phyloP scores from a whole-genome alignment of 2,888 invertebrate genomes.

The Sipha maydis region DNA sequence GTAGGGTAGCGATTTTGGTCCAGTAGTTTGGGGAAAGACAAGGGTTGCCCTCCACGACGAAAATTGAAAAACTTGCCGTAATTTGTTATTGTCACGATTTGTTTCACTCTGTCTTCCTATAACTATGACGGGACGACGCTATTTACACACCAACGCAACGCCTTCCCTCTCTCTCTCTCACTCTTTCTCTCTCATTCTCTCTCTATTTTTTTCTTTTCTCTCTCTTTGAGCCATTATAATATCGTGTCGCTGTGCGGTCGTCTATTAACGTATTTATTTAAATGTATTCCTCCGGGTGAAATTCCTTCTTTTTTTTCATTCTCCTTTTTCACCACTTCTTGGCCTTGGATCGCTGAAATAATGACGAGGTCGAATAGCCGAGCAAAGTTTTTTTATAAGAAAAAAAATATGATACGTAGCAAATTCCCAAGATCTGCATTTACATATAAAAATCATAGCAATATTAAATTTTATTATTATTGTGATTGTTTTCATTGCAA shows the following conservation, averaged over 20 bases:
- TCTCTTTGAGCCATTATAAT: neutral
- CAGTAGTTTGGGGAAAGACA: neutral
- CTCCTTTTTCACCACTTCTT: neutral
- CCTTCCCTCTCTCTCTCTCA: no score
- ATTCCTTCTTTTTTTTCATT: neutral
- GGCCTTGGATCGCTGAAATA: neutral
- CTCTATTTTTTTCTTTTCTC: no score
- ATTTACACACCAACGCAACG: neutral
- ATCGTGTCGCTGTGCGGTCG: neutral
- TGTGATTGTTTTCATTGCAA: no score
- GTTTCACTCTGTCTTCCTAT: neutral
- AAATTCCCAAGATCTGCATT: neutral
- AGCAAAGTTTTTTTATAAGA: neutral
- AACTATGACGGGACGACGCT: no score
- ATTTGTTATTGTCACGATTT: constrained; percentile 35
- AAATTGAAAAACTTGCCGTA: constrained; percentile 44
- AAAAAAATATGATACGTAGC: neutral
- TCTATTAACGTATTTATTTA: constrained; percentile 16
- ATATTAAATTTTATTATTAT: no score
- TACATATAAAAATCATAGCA: no score
- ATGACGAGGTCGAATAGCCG: neutral
- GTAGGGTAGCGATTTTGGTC: neutral
- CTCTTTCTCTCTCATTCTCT: no score
- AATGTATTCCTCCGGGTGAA: neutral
- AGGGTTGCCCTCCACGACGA: neutral